Conservation (phyloP, 2,888 invertebrate genomes). For the Chymomyza caudatula region DNA sequence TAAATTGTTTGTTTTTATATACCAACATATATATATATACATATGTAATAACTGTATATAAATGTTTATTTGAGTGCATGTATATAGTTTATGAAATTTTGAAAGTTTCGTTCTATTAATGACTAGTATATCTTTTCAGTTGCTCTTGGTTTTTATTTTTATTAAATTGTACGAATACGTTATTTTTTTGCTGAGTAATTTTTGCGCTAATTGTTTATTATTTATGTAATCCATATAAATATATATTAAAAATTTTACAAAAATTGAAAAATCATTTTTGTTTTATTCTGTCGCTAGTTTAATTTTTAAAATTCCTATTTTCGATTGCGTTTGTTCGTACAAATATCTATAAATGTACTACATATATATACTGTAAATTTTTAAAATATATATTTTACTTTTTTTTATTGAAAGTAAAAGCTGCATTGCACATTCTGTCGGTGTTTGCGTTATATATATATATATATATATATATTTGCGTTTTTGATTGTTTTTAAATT, state of each 20-base stretch:
- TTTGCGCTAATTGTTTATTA: constrained; percentile 7
- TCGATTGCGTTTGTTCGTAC: constrained; percentile 1
- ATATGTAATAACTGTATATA: constrained; percentile 16
- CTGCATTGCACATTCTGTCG: constrained; percentile 70
- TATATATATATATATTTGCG: constrained; percentile 14
- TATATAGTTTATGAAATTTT: constrained; percentile 17
- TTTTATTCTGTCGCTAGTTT: constrained; percentile 17
- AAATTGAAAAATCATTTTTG: constrained; percentile 32
- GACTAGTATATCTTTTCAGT: neutral
- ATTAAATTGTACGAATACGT: constrained; percentile 15
- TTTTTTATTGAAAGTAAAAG: constrained; percentile 62
- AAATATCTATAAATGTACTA: constrained; percentile 4
- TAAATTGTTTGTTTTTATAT: constrained; percentile 18
- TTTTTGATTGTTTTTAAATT: constrained; percentile 12
- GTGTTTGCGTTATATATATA: constrained; percentile 30
- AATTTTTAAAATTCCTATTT: constrained; percentile 26
- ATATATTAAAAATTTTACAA: constrained; percentile 36
- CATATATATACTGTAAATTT: constrained; percentile 16
- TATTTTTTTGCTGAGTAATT: constrained; percentile 16
- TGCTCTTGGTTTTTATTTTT: constrained; percentile 7
- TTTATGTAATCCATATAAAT: constrained; percentile 12
- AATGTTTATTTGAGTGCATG: constrained; percentile 12
- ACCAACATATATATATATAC: constrained; percentile 12
- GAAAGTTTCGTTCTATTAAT: constrained; percentile 10
- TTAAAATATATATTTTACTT: constrained; percentile 14